Base-by-base conservation (phyloP, 2,113 vertebrate genomes). In the Oriolus oriolus region DNA sequence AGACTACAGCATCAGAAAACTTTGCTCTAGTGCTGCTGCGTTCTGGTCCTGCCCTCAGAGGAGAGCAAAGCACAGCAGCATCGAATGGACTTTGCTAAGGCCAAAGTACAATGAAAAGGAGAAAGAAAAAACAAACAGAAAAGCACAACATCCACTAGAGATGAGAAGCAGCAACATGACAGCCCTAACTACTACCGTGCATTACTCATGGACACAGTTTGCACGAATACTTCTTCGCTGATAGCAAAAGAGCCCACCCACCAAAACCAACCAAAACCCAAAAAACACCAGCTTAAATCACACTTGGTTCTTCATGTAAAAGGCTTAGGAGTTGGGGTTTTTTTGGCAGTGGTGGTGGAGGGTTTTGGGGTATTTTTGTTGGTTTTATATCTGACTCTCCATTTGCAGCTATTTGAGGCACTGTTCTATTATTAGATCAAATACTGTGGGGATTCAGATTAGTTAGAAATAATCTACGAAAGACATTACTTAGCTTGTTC, bases 121-220 rank as follows among this genome's bases (percentile, higher is more conserved):
- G 57, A 47, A 64, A 45, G 9, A 14, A 60, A n/a, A 70, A 69
- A 5, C 16, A 60, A 75, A 47, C 16, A 35, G 22, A 33, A 74
- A 44, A 49, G 2, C 6, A 26, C 18, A 70, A 41, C 2, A 5
- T 37, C 16, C 6, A 21, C 1, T 2, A 35, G 2, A 37, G 28
- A 45, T 37, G 37, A 80, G 63, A 41, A 73, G 30, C 7, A 53
- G 24, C 15, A 90, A 44, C 6, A 8, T 8, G 30, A 24, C 26
- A 82, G 7, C 13, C 6, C 2, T 37, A 22, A 76, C 5, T 60
- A 57, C 13, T 60, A 16, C 35, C 0, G 6, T 27, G 31, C 20
- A 7, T 65, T 76, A 85, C 10, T n/a, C 31, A 49, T 0, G 4
- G 27, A 11, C 42, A 71, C 23, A 50, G 16, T 44, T 79, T 63